These are phyloP conservation scores for Cancer borealis DNA, from an alignment of 2,888 invertebrate genomes.

Conservation along the genomic window DNA sequence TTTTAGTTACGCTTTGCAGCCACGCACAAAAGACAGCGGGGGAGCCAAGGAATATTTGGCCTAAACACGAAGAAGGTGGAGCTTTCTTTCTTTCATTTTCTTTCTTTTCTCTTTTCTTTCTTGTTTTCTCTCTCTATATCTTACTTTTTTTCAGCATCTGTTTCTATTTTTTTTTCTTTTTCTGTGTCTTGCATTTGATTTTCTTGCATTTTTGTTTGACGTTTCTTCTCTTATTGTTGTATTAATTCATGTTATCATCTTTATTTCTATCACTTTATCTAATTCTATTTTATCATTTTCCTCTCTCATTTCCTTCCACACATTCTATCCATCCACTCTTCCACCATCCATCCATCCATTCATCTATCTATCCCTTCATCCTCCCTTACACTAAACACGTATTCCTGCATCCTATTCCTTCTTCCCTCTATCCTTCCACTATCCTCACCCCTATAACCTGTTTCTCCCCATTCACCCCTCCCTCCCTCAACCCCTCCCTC, in stretches of 20 bases:
- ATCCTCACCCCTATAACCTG: background rate
- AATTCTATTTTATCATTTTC: background rate
- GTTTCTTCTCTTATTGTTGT: background rate
- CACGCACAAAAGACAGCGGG: slow-evolving; percentile 17
- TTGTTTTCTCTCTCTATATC: background rate
- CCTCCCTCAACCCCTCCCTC: background rate
- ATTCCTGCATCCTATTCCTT: background rate
- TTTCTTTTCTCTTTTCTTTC: background rate
- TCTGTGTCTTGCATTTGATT: background rate
- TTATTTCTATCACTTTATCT: background rate
- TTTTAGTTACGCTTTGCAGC: background rate
- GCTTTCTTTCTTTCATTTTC: slow-evolving; percentile 10
- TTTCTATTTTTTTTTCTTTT: background rate
- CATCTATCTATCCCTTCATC: background rate
- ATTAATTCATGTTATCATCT: background rate
- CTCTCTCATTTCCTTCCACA: background rate
- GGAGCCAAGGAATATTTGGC: slow-evolving; percentile 2
- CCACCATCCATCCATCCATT: background rate
- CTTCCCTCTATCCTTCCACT: background rate
- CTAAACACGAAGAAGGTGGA: slow-evolving; percentile 34
- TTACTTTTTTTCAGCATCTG: background rate
- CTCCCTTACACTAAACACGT: background rate
- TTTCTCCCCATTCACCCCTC: background rate
- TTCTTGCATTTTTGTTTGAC: background rate
- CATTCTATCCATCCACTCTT: background rate